phyloP scores from a whole-genome alignment of 2,113 vertebrate genomes.

The Rafetus swinhoei region DNA sequence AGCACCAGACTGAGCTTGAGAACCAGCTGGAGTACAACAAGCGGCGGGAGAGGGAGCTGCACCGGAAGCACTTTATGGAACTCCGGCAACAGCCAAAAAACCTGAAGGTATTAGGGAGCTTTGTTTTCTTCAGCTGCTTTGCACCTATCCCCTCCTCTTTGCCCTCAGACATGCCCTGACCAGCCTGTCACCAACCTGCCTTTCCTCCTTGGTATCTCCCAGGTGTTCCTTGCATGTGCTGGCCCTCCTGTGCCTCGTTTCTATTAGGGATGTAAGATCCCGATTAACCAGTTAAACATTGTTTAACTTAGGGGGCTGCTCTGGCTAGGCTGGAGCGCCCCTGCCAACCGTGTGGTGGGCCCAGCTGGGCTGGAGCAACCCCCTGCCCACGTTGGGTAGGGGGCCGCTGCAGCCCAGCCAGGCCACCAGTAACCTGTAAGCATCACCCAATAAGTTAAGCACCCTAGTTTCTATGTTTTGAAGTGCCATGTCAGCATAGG shows the following conservation, averaged over 20 bases:
- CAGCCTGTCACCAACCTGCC: accelerated
- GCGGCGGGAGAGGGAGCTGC: conserved; percentile 94
- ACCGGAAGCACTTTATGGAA: conserved; percentile 98
- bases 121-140: neutral
- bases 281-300: too few species aligned
- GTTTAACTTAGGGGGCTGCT: too few species aligned
- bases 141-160: neutral
- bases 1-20: conserved; percentile 99
- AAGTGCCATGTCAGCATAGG: neutral
- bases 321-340: too few species aligned
- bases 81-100: conserved; percentile 99
- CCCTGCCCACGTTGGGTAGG: too few species aligned
- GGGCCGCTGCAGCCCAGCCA: too few species aligned
- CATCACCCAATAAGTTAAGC: too few species aligned
- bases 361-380: too few species aligned
- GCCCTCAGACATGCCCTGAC: accelerated
- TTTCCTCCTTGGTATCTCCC: neutral
- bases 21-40: conserved; percentile 99
- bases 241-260: neutral
- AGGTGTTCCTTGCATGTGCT: too few species aligned
- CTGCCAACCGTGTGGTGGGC: too few species aligned
- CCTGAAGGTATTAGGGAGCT: conserved; percentile 86
- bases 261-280: too few species aligned
- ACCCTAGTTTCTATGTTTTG: neutral
- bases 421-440: too few species aligned